Base-by-base conservation (phyloP, 2,113 vertebrate genomes). In the Scophthalmus maximus region DNA sequence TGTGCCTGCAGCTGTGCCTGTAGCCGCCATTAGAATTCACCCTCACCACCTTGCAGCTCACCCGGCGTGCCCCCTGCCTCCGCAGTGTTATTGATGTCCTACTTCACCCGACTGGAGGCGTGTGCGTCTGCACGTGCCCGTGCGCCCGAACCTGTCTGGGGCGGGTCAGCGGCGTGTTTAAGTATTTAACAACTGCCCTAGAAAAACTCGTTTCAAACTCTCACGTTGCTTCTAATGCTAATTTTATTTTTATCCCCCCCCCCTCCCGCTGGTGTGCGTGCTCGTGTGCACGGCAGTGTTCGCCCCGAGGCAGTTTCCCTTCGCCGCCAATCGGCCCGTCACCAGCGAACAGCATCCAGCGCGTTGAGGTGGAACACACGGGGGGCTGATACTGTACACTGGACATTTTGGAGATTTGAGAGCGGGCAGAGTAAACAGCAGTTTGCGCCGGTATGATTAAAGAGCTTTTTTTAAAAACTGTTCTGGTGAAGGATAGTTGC, bases 71-170 rank as follows among this genome's bases (percentile, higher is more conserved):
- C 68, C 77, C 73, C 50, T 71, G 58, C 75, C 52, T 74, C 49
- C 72, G 68, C 73, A 58, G 65, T 34, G 53, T 69, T 82, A 87
- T 79, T 74, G 87, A 81, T 87, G 75, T 70, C 3, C 18, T 71
- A 72, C 56, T 38, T 51, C 42, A 55, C 65, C 74, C 49, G 29
- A 59, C 52, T 51, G 23, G n/a, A 55, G 63, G 7, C 64, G 70
- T 63, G 58, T 52, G 58, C 9, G 30, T 12, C 14, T 26, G 18
- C 29, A 17, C 25, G 12, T 34, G 30, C 10, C 32, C 47, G 6
- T 17, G 26, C 0, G 1, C 32, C 44, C 44, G 52, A 23, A 22
- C 22, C n/a, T 62, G 60, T 70, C 25, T 60, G 63, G 25, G 66
- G 58, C 74, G 73, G n/a, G 67, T 68, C 81, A 78, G 38, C 34